Conservation (phyloP, 2,888 invertebrate species). For the Calameuta pallipes region DNA sequence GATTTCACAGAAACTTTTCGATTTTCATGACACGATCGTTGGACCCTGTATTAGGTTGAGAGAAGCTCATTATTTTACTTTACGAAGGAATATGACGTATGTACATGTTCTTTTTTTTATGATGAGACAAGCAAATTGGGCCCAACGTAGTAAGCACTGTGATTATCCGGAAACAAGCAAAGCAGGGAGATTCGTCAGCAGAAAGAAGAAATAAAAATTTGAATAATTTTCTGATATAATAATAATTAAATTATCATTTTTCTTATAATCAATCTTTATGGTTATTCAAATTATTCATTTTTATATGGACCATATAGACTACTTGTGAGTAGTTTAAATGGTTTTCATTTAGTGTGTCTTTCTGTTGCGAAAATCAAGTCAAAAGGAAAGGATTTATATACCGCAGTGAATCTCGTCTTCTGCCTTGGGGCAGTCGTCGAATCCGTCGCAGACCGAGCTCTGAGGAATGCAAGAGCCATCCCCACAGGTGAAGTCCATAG, state of each 20-base stretch:
- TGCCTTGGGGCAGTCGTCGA: constrained; percentile 75
- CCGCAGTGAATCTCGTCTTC: constrained; percentile 64
- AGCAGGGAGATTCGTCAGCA: constrained; percentile 1
- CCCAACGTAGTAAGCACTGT: background rate
- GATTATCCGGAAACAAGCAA: background rate
- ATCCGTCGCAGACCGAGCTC: constrained; percentile 78
- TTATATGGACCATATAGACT: background rate
- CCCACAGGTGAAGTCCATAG: constrained; percentile 75
- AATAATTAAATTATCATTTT: background rate
- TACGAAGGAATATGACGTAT: background rate
- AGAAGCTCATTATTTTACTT: background rate
- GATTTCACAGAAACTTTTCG: background rate
- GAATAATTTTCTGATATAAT: background rate
- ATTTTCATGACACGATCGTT: background rate
- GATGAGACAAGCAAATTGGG: background rate
- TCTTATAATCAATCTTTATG: background rate
- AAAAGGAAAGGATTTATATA: constrained; percentile 45
- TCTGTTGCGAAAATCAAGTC: constrained; percentile 1
- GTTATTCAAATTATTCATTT: background rate
- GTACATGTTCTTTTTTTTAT: background rate
- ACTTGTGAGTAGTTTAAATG: background rate
- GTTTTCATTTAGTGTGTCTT: background rate
- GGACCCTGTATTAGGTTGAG: background rate
- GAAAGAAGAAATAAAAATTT: background rate
- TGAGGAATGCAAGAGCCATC: constrained; percentile 81